These are phyloP conservation scores for Iguana delicatissima DNA, from an alignment of 2,797 vertebrate genomes.

Conservation along the genomic window DNA sequence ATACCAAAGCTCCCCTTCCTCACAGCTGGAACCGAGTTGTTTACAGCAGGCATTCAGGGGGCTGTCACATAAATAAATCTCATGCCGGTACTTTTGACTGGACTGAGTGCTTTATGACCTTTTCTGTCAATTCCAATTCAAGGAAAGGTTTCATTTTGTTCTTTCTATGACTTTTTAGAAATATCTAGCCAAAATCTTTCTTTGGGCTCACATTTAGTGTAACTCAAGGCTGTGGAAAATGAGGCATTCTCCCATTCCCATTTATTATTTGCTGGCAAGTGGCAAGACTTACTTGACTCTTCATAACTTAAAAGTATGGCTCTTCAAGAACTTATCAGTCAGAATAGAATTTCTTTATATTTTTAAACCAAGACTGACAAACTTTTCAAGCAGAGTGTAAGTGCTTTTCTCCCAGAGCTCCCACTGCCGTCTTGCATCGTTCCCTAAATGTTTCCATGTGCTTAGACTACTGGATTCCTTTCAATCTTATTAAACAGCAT, in stretches of 20 bases:
- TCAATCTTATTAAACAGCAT: conserved; percentile 33
- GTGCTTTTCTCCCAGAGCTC: background rate
- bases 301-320: background rate
- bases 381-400: background rate
- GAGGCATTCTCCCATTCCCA: background rate
- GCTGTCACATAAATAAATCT: background rate
- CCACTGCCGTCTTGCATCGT: conserved; percentile 43
- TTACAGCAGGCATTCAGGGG: conserved; percentile 7
- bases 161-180: conserved; percentile 8
- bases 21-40: background rate
- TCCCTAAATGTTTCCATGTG: background rate
- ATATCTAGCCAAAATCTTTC: conserved; percentile 23
- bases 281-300: conserved; percentile 26
- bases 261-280: conserved; percentile 21
- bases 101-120: background rate
- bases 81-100: background rate
- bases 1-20: background rate
- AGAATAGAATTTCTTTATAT: conserved; percentile 27
- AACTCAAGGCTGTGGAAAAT: conserved; percentile 13
- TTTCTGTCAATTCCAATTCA: background rate
- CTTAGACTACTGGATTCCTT: conserved; percentile 31
- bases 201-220: conserved; percentile 15
- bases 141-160: conserved; percentile 16
- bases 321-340: background rate
- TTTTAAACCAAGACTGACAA: conserved; percentile 19